Evolutionary conservation across 1,140 invertebrate species (phyloP).

Genomic region (Tetramorium parvispinum): DNA sequence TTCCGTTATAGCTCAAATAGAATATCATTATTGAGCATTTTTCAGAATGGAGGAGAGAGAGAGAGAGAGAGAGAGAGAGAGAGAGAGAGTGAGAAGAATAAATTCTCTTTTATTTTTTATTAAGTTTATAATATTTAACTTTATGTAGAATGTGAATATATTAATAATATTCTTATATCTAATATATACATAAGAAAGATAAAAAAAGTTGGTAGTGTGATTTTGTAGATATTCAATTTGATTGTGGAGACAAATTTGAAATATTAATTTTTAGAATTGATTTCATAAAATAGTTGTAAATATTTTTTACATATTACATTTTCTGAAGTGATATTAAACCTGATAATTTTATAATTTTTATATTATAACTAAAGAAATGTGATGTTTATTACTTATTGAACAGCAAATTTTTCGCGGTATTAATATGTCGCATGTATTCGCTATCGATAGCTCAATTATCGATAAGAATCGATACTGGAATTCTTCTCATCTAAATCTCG

Average conservation of each 20-base stretch:
- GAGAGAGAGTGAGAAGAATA: background rate
- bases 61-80: too few relatives aligned
- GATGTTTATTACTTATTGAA: background rate
- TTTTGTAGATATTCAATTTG: background rate
- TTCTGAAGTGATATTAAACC: background rate
- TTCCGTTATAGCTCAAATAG: background rate
- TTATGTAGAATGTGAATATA: background rate
- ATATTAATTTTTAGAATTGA: background rate
- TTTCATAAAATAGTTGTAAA: background rate
- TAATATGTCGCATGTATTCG: conserved; percentile 19
- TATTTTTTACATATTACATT: background rate
- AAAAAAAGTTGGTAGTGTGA: background rate
- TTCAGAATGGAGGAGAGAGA: too few relatives aligned
- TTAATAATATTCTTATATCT: background rate
- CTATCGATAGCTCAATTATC: conserved; percentile 54
- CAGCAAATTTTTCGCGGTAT: conserved; percentile 4
- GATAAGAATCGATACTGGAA: conserved; percentile 45
- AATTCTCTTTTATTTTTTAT: background rate
- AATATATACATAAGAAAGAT: background rate
- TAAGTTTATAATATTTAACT: background rate
- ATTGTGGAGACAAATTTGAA: background rate
- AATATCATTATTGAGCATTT: background rate
- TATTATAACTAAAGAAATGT: background rate
- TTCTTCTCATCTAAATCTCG: conserved; percentile 38
- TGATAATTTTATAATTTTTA: background rate